phyloP scores from a whole-genome alignment of 2,888 invertebrate species.

The Melanargia galathea region DNA sequence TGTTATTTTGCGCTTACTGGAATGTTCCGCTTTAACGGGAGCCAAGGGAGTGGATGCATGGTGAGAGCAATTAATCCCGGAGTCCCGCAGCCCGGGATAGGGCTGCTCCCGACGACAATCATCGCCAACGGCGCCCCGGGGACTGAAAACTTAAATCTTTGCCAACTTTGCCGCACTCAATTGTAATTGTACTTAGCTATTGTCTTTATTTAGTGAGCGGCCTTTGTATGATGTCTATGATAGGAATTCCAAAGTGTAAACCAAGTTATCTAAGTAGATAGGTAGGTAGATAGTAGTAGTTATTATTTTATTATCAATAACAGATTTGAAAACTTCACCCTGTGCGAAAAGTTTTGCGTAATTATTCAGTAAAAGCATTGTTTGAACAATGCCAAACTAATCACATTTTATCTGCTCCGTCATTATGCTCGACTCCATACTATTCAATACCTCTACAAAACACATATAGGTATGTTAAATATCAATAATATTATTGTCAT shows the following conservation, averaged over 20 bases:
- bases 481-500: constrained; percentile 54
- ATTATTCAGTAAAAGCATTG: constrained; percentile 21
- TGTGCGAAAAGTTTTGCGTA: constrained; percentile 4
- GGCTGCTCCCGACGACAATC: constrained; percentile 74
- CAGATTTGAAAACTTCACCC: background rate
- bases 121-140: constrained; percentile 71
- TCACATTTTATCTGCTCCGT: constrained; percentile 28
- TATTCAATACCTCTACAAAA: constrained; percentile 36
- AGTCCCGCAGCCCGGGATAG: constrained; percentile 43
- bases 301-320: no score
- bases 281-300: no score
- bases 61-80: constrained; percentile 74
- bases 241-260: background rate
- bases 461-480: constrained; percentile 45
- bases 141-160: constrained; percentile 78
- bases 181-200: constrained; percentile 50
- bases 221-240: background rate
- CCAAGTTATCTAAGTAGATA: no score
- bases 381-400: constrained; percentile 24
- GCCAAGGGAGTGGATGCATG: constrained; percentile 70
- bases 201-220: constrained; percentile 42
- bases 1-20: constrained; percentile 73
- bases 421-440: constrained; percentile 24
- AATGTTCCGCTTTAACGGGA: constrained; percentile 68
- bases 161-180: constrained; percentile 59